Conservation (phyloP, 2,113 vertebrate species). For the Rhadina sibilatrix region DNA sequence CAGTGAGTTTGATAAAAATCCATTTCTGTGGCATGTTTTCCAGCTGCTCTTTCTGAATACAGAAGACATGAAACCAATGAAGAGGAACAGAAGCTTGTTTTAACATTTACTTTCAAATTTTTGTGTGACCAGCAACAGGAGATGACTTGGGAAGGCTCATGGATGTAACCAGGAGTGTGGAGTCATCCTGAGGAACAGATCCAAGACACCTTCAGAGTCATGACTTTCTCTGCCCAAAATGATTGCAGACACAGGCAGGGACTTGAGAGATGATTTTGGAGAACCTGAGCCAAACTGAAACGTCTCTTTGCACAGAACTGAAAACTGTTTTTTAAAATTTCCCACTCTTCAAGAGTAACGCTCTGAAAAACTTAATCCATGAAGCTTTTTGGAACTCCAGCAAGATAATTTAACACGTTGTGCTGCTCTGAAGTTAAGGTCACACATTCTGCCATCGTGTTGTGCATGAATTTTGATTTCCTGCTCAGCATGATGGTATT, state of each 20-base stretch:
- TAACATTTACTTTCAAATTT: not conserved
- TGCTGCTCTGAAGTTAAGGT: not conserved
- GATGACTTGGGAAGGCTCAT: not conserved
- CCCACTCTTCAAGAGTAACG: not conserved
- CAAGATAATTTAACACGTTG: constrained; percentile 11
- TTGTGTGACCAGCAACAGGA: not conserved
- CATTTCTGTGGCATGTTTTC: not conserved
- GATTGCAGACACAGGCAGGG: not conserved
- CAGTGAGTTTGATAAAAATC: not conserved
- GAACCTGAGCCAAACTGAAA: not conserved
- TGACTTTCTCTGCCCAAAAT: not conserved
- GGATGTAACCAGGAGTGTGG: not conserved
- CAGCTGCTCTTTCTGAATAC: not conserved
- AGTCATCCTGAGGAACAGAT: not conserved
- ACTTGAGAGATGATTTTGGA: not conserved
- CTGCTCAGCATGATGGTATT: not conserved
- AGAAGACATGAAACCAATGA: not conserved
- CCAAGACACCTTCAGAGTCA: not conserved
- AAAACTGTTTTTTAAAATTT: not conserved
- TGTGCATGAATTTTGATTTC: not conserved
- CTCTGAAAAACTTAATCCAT: not conserved
- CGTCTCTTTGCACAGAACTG: not conserved
- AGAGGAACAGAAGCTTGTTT: not conserved
- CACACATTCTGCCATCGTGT: not conserved
- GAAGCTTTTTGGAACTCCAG: not conserved